Evolutionary conservation across 1,140 invertebrate species (phyloP).

Genomic region (Antheraea mylitta): DNA sequence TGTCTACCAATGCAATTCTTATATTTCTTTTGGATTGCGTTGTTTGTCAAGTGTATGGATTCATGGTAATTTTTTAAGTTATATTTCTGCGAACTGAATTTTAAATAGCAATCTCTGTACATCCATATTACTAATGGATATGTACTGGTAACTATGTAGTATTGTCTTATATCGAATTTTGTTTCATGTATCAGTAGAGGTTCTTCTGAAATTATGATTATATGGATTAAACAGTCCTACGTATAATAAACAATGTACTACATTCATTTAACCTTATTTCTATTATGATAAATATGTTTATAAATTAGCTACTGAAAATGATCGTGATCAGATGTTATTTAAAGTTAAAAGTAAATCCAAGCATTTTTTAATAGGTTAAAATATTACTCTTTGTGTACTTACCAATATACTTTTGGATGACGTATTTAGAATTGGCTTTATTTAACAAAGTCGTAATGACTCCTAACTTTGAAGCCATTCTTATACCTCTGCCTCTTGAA

Average conservation of each 20-base stretch:
- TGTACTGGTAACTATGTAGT: slow-evolving; percentile 92
- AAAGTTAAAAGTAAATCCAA: no score
- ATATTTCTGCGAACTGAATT: slow-evolving; percentile 94
- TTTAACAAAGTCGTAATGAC: slow-evolving; percentile 84
- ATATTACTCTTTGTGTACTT: slow-evolving; percentile 30
- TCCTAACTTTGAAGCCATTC: slow-evolving; percentile 74
- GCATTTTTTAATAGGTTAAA: no score
- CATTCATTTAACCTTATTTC: no score
- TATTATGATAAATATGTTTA: no score
- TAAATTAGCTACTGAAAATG: no score
- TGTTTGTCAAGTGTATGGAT: slow-evolving; percentile 95
- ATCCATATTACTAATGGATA: slow-evolving; percentile 91
- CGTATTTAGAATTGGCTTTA: slow-evolving; percentile 82
- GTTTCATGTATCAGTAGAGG: slow-evolving; percentile 92
- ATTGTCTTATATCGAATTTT: slow-evolving; percentile 95
- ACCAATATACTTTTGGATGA: slow-evolving; percentile 97
- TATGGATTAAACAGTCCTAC: background rate
- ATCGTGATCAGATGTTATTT: no score
- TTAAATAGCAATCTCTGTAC: slow-evolving; percentile 92
- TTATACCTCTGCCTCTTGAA: slow-evolving; percentile 92
- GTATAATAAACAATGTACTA: background rate
- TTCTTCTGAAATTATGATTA: slow-evolving; percentile 80
- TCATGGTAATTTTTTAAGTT: slow-evolving; percentile 91
- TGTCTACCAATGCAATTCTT: slow-evolving; percentile 82
- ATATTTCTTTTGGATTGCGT: slow-evolving; percentile 93